A percentile compares a stretch with the other conserved stretches of the same genome.
phyloP scores from a whole-genome alignment of 2,888 invertebrate species.

The Spilosoma lubricipeda region DNA sequence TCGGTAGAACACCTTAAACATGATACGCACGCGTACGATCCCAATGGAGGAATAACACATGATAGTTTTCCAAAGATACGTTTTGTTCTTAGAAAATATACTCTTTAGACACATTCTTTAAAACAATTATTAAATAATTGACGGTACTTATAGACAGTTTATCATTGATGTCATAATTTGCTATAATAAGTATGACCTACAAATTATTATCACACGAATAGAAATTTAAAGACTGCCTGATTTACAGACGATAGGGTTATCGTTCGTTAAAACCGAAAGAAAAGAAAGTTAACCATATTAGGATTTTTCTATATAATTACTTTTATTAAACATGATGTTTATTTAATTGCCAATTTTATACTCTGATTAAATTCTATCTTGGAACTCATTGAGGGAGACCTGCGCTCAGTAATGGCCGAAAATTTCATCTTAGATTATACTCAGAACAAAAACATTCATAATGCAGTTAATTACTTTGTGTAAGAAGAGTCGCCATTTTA shows the following conservation, averaged over 20 bases:
- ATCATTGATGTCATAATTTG: too few relatives aligned
- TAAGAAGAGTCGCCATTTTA: background rate
- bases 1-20: conserved; percentile 33
- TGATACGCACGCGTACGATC: conserved; percentile 40
- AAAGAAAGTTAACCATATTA: background rate
- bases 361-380: too few relatives aligned
- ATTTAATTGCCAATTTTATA: too few relatives aligned
- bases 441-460: too few relatives aligned
- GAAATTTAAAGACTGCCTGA: background rate
- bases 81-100: background rate
- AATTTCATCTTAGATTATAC: too few relatives aligned
- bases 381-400: too few relatives aligned
- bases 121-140: too few relatives aligned
- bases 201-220: background rate
- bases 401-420: too few relatives aligned
- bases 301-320: background rate
- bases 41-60: conserved; percentile 40
- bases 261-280: background rate
- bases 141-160: too few relatives aligned
- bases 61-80: background rate
- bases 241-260: background rate
- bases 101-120: background rate
- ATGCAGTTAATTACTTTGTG: background rate
- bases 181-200: too few relatives aligned
- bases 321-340: too few relatives aligned